A percentile compares a stretch with the other conserved stretches of the same genome.
These are phyloP conservation scores for Alcedo atthis DNA, from an alignment of 2,797 vertebrate species.

Conservation along the genomic window DNA sequence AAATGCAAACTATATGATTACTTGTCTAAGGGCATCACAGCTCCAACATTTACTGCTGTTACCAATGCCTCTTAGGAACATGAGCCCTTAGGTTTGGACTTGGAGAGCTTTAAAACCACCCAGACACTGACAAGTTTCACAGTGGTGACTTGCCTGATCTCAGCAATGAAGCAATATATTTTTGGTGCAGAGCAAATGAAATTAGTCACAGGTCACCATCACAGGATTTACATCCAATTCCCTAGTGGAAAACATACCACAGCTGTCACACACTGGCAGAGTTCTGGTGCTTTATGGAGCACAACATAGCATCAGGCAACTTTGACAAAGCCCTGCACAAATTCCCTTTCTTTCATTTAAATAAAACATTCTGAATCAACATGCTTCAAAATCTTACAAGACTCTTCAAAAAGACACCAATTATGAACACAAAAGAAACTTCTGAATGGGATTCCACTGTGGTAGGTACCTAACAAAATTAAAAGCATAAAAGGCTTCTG, in stretches of 20 bases:
- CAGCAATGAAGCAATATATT: background rate
- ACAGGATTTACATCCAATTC: background rate
- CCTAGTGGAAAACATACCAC: background rate
- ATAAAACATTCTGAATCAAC: slow-evolving; percentile 42
- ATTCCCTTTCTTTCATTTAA: slow-evolving; percentile 40
- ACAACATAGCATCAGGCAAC: background rate
- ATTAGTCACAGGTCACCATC: background rate
- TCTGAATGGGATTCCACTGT: background rate
- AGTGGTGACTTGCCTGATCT: background rate
- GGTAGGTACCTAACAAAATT: background rate
- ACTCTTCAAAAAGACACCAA: slow-evolving; percentile 11
- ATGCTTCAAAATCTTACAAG: slow-evolving; percentile 38
- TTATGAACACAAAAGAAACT: slow-evolving; percentile 30
- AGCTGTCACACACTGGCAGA: background rate
- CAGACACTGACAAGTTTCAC: background rate
- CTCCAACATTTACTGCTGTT: background rate
- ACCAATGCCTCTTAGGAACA: background rate
- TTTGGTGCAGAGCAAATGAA: background rate
- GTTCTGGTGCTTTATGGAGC: background rate
- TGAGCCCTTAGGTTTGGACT: background rate
- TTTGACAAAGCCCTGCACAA: background rate
- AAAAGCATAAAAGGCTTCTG: background rate
- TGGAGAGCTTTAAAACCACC: background rate
- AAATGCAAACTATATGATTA: background rate
- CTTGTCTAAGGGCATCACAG: background rate